phyloP scores from a whole-genome alignment of 1,140 invertebrate genomes.

The Lineus longissimus region DNA sequence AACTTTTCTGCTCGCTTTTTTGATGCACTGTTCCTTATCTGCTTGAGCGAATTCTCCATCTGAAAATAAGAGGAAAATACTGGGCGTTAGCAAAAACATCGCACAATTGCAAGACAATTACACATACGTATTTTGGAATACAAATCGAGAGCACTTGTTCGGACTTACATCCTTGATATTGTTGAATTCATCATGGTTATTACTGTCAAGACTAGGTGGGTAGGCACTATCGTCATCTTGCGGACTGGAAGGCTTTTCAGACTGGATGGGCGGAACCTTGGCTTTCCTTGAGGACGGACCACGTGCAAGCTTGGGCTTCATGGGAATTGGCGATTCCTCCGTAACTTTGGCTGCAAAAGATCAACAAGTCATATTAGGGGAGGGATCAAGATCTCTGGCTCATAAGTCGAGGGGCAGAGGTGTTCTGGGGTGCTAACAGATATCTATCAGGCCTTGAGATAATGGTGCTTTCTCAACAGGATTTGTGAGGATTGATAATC shows the following conservation, averaged over 20 bases:
- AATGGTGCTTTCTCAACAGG: too few species aligned
- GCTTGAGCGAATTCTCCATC: slow-evolving; percentile 38
- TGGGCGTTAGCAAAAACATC: too few species aligned
- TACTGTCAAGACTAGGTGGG: slow-evolving; percentile 32
- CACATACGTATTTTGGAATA: too few species aligned
- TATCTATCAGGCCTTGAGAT: too few species aligned
- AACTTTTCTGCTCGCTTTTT: slow-evolving; percentile 46
- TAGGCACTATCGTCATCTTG: slow-evolving; percentile 45
- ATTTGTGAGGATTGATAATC: too few species aligned
- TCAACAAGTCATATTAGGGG: slow-evolving; percentile 16
- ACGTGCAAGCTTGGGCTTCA: slow-evolving; percentile 41
- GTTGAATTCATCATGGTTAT: neutral
- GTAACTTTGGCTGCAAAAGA: slow-evolving; percentile 17
- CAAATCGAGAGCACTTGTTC: neutral
- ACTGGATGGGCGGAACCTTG: slow-evolving; percentile 39
- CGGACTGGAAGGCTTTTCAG: slow-evolving; percentile 17
- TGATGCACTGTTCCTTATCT: slow-evolving; percentile 46
- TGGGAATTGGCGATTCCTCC: slow-evolving; percentile 41
- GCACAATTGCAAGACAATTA: too few species aligned
- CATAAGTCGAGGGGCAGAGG: too few species aligned
- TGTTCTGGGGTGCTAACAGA: too few species aligned
- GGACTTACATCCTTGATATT: neutral
- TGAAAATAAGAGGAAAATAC: slow-evolving; percentile 12
- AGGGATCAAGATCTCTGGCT: too few species aligned
- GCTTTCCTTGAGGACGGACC: slow-evolving; percentile 35